A percentile compares a stretch with the other conserved stretches of the same genome.
phyloP scores from a whole-genome alignment of 2,797 vertebrate species.

The Sandelia bainsii region DNA sequence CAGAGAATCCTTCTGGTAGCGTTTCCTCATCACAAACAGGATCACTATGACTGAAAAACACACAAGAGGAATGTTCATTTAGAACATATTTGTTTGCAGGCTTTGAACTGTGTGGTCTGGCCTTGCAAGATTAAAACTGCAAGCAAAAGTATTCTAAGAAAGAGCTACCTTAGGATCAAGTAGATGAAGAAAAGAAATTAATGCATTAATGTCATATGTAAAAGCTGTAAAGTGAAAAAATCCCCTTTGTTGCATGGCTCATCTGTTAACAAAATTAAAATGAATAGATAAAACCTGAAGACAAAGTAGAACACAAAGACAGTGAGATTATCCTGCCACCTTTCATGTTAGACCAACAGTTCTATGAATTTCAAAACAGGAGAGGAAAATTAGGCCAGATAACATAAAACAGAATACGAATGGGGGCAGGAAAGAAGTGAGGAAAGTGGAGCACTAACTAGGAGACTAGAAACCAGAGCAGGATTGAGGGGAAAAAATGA shows the following conservation, averaged over 20 bases:
- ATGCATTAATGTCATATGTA: neutral
- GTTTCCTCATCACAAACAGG: conserved; percentile 89
- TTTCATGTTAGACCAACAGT: conserved; percentile 10
- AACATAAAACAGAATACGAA: conserved; percentile 43
- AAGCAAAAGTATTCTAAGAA: neutral
- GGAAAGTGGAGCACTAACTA: conserved; percentile 52
- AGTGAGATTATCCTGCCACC: neutral
- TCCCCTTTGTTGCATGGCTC: neutral
- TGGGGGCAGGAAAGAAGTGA: conserved; percentile 47
- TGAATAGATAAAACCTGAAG: neutral
- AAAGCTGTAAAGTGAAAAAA: conserved; percentile 14
- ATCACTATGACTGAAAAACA: conserved; percentile 86
- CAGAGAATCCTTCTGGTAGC: conserved; percentile 88
- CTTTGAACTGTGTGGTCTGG: neutral
- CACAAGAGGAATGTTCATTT: conserved; percentile 8
- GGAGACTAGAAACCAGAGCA: conserved; percentile 28
- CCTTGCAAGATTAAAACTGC: neutral
- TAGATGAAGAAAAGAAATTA: neutral
- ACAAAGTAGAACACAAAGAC: neutral
- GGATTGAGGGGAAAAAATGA: conserved; percentile 40
- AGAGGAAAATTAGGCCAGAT: conserved; percentile 40
- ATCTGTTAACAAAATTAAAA: neutral
- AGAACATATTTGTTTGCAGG: neutral
- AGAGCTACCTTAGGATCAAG: neutral
- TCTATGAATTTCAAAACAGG: conserved; percentile 28